A percentile compares a stretch with the other conserved stretches of the same genome.
phyloP scores from a whole-genome alignment of 2,888 invertebrate species.

The Philhelius pedissequus region DNA sequence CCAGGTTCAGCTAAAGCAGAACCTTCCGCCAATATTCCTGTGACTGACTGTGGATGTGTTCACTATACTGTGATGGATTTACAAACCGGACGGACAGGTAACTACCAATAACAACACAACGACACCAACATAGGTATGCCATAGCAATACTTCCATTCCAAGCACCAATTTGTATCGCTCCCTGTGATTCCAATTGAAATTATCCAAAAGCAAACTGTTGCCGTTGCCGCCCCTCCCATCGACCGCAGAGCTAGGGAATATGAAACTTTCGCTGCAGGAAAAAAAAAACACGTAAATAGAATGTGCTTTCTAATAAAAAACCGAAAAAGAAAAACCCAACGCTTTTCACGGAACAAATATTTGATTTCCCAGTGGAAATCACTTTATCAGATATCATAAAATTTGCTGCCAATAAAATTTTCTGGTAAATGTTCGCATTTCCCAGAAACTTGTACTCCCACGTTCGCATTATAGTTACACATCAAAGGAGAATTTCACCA shows the following conservation, averaged over 20 bases:
- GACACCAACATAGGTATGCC: not conserved
- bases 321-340: constrained; percentile 19
- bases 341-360: constrained; percentile 67
- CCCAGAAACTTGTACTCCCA: constrained; percentile 58
- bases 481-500: not conserved
- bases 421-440: constrained; percentile 71
- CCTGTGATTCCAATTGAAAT: constrained; percentile 32
- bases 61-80: constrained; percentile 64
- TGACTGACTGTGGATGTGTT: not conserved
- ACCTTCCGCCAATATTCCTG: not conserved
- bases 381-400: constrained; percentile 78
- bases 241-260: constrained; percentile 40
- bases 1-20: constrained; percentile 4
- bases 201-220: constrained; percentile 41
- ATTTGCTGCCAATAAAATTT: constrained; percentile 74
- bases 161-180: not conserved
- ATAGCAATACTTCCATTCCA: not conserved
- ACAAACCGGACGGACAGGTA: constrained; percentile 38
- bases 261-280: not conserved
- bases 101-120: not conserved
- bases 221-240: constrained; percentile 14
- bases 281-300: constrained; percentile 8
- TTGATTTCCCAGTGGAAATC: constrained; percentile 77
- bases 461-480: constrained; percentile 30
- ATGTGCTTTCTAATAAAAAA: constrained; percentile 3